These are phyloP conservation scores for Amphilophus citrinellus DNA, from an alignment of 2,113 vertebrate species.

Conservation along the genomic window DNA sequence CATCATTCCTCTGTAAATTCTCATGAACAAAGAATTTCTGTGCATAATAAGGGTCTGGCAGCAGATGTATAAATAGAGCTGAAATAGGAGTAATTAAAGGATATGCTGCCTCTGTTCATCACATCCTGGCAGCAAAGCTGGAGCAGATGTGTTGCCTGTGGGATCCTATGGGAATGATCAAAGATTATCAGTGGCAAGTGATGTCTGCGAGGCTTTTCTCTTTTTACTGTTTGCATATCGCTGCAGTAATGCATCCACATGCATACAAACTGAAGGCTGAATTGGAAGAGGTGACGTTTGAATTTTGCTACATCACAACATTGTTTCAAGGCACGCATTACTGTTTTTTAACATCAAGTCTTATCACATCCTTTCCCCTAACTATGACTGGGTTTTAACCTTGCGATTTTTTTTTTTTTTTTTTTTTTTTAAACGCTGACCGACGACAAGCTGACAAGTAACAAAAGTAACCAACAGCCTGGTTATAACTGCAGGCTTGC, in stretches of 20 bases:
- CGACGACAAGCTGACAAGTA: background rate
- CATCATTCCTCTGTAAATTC: slow-evolving; percentile 32
- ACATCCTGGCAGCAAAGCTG: slow-evolving; percentile 64
- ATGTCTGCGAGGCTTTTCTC: slow-evolving; percentile 50
- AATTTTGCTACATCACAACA: background rate
- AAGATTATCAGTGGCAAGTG: slow-evolving; percentile 64
- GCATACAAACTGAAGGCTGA: background rate
- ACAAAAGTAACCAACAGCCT: background rate
- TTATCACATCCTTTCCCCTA: background rate
- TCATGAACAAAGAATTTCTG: slow-evolving; percentile 59
- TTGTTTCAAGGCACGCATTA: background rate
- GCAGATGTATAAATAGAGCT: slow-evolving; percentile 63
- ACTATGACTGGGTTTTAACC: background rate
- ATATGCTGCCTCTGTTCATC: slow-evolving; percentile 64
- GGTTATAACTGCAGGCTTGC: background rate
- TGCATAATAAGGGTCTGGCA: slow-evolving; percentile 47
- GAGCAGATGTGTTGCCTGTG: slow-evolving; percentile 75
- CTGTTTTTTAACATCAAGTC: background rate
- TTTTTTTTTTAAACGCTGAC: background rate
- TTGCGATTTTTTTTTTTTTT: background rate
- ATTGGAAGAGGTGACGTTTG: background rate
- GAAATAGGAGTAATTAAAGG: slow-evolving; percentile 75
- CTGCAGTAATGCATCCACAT: slow-evolving; percentile 21
- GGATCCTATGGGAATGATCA: slow-evolving; percentile 68
- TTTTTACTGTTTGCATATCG: slow-evolving; percentile 30